Conservation (phyloP, 2,888 invertebrate species). For the Schrankia costaestrigalis region DNA sequence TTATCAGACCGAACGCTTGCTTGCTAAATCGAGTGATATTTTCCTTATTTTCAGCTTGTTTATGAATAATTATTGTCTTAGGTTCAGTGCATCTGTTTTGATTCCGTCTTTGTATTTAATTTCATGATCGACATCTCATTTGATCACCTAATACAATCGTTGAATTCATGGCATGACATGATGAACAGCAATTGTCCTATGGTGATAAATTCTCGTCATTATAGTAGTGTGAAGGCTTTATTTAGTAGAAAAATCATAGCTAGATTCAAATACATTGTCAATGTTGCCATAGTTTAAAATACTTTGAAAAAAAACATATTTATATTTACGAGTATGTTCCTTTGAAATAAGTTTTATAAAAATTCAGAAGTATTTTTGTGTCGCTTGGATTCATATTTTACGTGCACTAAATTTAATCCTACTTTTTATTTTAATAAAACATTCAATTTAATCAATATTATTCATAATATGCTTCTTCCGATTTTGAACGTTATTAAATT, state of each 20-base stretch:
- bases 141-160: conserved; percentile 14
- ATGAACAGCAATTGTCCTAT: conserved; percentile 9
- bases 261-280: too few relatives aligned
- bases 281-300: too few relatives aligned
- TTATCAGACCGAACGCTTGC: conserved; percentile 67
- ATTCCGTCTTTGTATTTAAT: conserved; percentile 23
- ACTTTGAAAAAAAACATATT: too few relatives aligned
- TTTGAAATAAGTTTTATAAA: too few relatives aligned
- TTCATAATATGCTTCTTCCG: too few relatives aligned
- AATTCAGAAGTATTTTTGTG: too few relatives aligned
- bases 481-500: too few relatives aligned
- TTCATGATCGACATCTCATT: conserved; percentile 28
- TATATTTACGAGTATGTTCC: too few relatives aligned
- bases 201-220: conserved; percentile 12
- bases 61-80: conserved; percentile 42
- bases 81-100: conserved; percentile 38
- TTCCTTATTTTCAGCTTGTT: conserved; percentile 56
- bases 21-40: conserved; percentile 61
- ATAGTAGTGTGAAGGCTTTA: conserved; percentile 26
- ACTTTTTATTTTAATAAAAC: too few relatives aligned
- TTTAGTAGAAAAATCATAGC: conserved; percentile 24
- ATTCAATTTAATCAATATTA: too few relatives aligned
- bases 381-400: too few relatives aligned
- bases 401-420: too few relatives aligned
- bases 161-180: conserved; percentile 7